phyloP scores from a whole-genome alignment of 2,797 vertebrate species.

The Acestrorhynchus altus region DNA sequence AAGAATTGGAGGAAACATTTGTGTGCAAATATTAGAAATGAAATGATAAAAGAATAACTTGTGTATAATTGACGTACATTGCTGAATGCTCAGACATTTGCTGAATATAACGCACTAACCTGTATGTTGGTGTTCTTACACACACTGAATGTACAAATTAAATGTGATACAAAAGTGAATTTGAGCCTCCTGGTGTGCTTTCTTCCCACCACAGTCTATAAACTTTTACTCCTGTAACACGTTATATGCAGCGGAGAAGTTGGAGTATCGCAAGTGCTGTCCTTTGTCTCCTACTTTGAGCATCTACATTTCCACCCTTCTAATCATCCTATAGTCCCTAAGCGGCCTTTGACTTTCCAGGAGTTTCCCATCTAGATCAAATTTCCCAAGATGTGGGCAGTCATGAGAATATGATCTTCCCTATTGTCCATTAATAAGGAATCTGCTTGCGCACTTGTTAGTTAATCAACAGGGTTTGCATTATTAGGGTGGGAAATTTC shows the following conservation, averaged over 20 bases:
- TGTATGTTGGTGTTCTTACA: conserved; percentile 88
- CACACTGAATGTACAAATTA: conserved; percentile 89
- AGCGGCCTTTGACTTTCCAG: neutral
- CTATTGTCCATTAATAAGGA: neutral
- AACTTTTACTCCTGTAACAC: neutral
- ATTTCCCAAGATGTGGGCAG: neutral
- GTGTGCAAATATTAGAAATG: conserved; percentile 46
- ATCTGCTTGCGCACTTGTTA: neutral
- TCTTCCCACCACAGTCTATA: neutral
- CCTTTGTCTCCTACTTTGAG: neutral
- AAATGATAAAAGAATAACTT: conserved; percentile 65
- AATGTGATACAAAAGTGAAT: conserved; percentile 74
- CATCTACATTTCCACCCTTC: neutral
- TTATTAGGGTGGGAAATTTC: neutral
- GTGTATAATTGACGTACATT: conserved; percentile 71
- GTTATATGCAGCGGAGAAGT: neutral
- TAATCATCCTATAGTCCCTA: neutral
- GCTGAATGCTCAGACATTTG: conserved; percentile 75
- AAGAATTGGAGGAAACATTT: conserved; percentile 20
- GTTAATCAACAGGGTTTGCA: neutral
- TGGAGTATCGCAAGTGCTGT: neutral
- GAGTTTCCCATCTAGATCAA: neutral
- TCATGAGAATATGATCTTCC: neutral
- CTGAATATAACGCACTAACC: conserved; percentile 81
- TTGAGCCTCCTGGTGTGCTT: neutral